A percentile compares a stretch with the other conserved stretches of the same genome.
These are phyloP conservation scores for Nibea coibor DNA, from an alignment of 2,113 vertebrate species.

Conservation along the genomic window DNA sequence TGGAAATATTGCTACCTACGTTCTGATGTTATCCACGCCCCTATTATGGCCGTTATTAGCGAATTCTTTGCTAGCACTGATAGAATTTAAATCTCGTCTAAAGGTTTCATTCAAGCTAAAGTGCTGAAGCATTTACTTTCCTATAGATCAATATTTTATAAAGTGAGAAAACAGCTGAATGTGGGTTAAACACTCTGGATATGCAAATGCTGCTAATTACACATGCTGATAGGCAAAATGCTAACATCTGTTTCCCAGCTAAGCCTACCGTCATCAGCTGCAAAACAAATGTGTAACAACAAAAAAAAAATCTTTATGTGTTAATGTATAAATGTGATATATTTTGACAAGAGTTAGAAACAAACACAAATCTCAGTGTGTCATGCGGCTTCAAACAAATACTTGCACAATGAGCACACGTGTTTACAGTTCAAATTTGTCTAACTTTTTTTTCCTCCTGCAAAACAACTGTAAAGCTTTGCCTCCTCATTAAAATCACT, in stretches of 20 bases:
- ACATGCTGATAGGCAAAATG: constrained; percentile 85
- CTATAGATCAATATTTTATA: constrained; percentile 75
- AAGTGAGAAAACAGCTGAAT: constrained; percentile 68
- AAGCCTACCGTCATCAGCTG: constrained; percentile 71
- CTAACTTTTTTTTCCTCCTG: constrained; percentile 45
- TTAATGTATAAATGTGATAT: constrained; percentile 77
- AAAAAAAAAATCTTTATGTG: constrained; percentile 45
- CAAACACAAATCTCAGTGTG: constrained; percentile 72
- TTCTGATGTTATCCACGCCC: background rate
- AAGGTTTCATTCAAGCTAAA: background rate
- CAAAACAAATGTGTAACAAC: constrained; percentile 67
- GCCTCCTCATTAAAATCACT: background rate
- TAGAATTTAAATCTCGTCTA: constrained; percentile 2
- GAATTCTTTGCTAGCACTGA: background rate
- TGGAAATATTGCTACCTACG: constrained; percentile 1
- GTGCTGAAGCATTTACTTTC: constrained; percentile 39
- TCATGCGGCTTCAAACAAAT: constrained; percentile 72
- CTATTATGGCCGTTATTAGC: background rate
- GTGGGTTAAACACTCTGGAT: constrained; percentile 71
- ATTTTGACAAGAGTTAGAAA: constrained; percentile 78
- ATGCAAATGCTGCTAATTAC: constrained; percentile 86
- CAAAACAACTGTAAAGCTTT: constrained; percentile 42
- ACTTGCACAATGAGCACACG: constrained; percentile 67
- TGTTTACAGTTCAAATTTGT: constrained; percentile 68
- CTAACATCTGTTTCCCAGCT: constrained; percentile 84